These are phyloP conservation scores for Sycobia sp. DNA, from an alignment of 1,140 invertebrate genomes.

Conservation along the genomic window DNA sequence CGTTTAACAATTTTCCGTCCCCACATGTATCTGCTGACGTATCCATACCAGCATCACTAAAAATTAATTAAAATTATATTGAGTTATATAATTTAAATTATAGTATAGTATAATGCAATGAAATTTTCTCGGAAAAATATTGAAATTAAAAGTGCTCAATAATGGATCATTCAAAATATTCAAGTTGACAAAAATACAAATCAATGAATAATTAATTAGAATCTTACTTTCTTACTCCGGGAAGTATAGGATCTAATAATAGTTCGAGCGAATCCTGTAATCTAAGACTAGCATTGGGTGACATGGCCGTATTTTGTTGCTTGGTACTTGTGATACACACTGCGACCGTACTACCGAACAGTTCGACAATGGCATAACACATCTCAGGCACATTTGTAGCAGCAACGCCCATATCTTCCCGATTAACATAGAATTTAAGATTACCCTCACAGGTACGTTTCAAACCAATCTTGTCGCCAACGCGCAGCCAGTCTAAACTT, in stretches of 20 bases:
- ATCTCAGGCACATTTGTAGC: constrained; percentile 78
- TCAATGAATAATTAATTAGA: too few species aligned
- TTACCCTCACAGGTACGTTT: constrained; percentile 67
- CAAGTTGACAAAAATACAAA: too few species aligned
- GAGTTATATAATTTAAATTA: too few species aligned
- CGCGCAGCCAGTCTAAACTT: constrained; percentile 78
- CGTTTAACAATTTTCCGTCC: constrained; percentile 56
- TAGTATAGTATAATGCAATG: too few species aligned
- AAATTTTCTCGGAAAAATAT: too few species aligned
- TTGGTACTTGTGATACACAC: constrained; percentile 68
- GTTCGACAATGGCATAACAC: constrained; percentile 76
- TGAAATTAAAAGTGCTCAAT: too few species aligned
- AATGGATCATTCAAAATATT: too few species aligned
- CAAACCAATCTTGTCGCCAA: constrained; percentile 74
- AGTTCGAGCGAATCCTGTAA: constrained; percentile 70
- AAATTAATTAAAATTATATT: constrained; percentile 7
- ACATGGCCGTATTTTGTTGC: constrained; percentile 57
- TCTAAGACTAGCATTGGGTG: constrained; percentile 66
- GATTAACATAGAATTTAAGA: constrained; percentile 74
- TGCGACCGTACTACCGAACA: constrained; percentile 72
- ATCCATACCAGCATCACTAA: constrained; percentile 55
- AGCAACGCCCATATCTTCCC: constrained; percentile 83
- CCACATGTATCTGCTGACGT: constrained; percentile 55
- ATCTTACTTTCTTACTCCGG: constrained; percentile 52
- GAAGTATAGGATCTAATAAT: constrained; percentile 65